Evolutionary conservation across 2,113 vertebrate genomes (phyloP).

Genomic region (Oncorhynchus clarkii): DNA sequence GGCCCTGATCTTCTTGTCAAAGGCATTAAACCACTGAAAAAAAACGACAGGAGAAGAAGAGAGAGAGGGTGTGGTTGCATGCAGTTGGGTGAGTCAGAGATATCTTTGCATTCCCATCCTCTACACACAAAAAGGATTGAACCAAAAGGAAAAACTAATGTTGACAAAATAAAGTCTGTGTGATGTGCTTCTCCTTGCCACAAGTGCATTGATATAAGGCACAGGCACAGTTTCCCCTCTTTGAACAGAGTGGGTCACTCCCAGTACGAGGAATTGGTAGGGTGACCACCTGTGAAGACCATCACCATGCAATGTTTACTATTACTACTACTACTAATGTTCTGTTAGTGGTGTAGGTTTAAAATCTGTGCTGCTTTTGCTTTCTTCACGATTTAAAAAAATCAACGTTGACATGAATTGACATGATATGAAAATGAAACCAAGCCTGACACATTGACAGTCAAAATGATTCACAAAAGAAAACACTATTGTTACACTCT

Average conservation of each 20-base stretch:
- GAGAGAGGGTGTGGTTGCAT: slow-evolving; percentile 26
- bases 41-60: not conserved
- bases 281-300: slow-evolving; percentile 76
- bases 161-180: slow-evolving; percentile 49
- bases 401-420: too few relatives aligned
- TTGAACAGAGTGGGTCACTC: slow-evolving; percentile 88
- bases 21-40: not conserved
- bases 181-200: slow-evolving; percentile 99
- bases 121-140: slow-evolving; percentile 40
- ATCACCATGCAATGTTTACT: not conserved
- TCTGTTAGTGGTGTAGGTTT: not conserved
- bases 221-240: slow-evolving; percentile 90
- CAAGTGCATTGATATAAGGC: slow-evolving; percentile 97
- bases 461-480: too few relatives aligned
- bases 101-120: slow-evolving; percentile 27
- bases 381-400: too few relatives aligned
- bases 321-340: too few relatives aligned
- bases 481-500: too few relatives aligned
- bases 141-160: not conserved
- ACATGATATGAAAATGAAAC: too few relatives aligned
- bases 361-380: not conserved
- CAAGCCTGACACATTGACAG: too few relatives aligned
- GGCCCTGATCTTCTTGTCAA: not conserved
- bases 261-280: slow-evolving; percentile 82
- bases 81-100: slow-evolving; percentile 8